Evolutionary conservation across 2,888 invertebrate species (phyloP).

Genomic region (Celastrina argiolus): DNA sequence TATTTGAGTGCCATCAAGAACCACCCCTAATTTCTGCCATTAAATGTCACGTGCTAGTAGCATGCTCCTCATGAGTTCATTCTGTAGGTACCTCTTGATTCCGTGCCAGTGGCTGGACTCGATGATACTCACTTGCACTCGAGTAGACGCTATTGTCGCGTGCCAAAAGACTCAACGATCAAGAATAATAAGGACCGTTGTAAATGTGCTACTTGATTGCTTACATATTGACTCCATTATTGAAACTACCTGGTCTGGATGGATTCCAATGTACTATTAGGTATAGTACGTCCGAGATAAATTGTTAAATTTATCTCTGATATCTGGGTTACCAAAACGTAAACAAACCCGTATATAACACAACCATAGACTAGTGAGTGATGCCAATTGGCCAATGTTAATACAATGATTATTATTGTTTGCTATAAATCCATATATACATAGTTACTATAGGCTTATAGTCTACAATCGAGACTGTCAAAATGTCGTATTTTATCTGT

Average conservation of each 20-base stretch:
- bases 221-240: background rate
- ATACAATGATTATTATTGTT: too few relatives aligned
- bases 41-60: background rate
- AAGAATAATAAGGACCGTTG: slow-evolving; percentile 11
- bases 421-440: too few relatives aligned
- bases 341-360: too few relatives aligned
- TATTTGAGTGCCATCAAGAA: background rate
- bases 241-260: background rate
- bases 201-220: background rate
- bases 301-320: too few relatives aligned
- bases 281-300: too few relatives aligned
- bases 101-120: slow-evolving; percentile 29
- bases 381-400: too few relatives aligned
- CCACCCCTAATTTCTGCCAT: background rate
- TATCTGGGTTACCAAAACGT: too few relatives aligned
- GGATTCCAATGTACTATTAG: too few relatives aligned
- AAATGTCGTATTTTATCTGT: too few relatives aligned
- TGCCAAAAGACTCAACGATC: slow-evolving; percentile 24
- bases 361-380: too few relatives aligned
- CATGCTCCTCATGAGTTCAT: slow-evolving; percentile 26
- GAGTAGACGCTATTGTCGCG: slow-evolving; percentile 30
- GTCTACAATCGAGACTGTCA: too few relatives aligned
- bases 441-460: too few relatives aligned
- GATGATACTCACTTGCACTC: slow-evolving; percentile 28
- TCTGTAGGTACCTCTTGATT: slow-evolving; percentile 28